phyloP scores from a whole-genome alignment of 2,888 invertebrate genomes.

The Eilema caniola region DNA sequence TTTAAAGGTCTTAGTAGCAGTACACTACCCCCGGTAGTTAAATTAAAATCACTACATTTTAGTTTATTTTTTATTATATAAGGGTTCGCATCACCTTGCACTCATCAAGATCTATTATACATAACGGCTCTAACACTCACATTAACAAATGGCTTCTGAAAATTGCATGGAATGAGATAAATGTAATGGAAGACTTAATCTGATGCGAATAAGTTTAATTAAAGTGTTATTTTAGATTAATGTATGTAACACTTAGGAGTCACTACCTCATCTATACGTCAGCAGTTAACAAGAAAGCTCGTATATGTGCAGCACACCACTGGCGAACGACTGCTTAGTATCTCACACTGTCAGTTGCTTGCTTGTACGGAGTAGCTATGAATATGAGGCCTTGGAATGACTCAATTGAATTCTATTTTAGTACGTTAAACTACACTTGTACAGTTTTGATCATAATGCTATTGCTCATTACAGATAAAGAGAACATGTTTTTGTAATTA shows the following conservation, averaged over 20 bases:
- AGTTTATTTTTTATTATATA: too few species aligned
- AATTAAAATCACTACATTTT: too few species aligned
- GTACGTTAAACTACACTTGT: neutral
- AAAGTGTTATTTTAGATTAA: too few species aligned
- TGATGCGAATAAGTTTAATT: neutral
- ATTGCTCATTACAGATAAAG: too few species aligned
- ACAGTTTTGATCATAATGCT: neutral
- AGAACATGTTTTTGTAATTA: neutral
- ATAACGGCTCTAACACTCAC: neutral
- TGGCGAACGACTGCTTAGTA: neutral
- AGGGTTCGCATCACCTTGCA: too few species aligned
- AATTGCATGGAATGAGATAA: neutral
- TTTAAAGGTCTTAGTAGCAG: too few species aligned
- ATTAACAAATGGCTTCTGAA: neutral
- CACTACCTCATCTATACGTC: neutral
- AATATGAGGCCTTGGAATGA: neutral
- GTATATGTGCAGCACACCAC: neutral
- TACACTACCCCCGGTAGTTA: too few species aligned
- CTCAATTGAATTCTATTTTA: neutral
- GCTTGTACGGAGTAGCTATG: neutral
- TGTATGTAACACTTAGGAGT: conserved; percentile 8
- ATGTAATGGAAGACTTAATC: conserved; percentile 4
- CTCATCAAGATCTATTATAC: too few species aligned
- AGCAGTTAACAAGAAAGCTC: conserved; percentile 1
- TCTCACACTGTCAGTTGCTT: neutral